Base-by-base conservation (phyloP, 2,797 vertebrate genomes). In the Setipinna tenuifilis region DNA sequence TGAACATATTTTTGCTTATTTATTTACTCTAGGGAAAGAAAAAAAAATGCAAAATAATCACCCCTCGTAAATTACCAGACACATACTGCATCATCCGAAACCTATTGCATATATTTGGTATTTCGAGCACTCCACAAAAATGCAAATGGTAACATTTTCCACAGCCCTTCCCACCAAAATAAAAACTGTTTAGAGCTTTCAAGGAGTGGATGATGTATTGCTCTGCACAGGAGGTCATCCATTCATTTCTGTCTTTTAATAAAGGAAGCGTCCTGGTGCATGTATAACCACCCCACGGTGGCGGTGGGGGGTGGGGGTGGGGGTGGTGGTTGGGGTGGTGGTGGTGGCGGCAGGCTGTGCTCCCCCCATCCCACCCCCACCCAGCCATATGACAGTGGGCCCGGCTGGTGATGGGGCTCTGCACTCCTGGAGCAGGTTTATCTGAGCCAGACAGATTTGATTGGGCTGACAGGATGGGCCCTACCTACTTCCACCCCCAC, bases 231-330 rank as follows among this genome's bases (percentile, higher is more conserved):
- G 62, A 93, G 93, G 92, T 94, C 93, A 91, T 92, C 91, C 92
- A 93, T 95, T 93, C 88, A 94, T 94, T 94, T 93, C 21, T 87
- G 87, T 91, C 89, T 92, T 94, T 94, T 93, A 94, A 95, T 93
- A 94, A 94, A 95, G 93, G 90, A 89, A 85, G 89, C 83, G 89
- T 92, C 91, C 93, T 93, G 88, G 88, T 91, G 91, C 89, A 95
- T 95, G 93, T 93, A 95, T 94, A 94, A 95, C 95, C 95, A 93
- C 94, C 85, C 12, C 83, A 62, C 50, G 48, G 87, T 80, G 6
- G 17, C 16, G 31, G 17, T 1, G 31, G 50, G 50, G 7, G 50
- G 50, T 54, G 50, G 50, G 7, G 50, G 14, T 54, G 50, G 50
- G 7, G 7, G 50, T 54, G 50, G 50, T 9, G 50, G 50, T 3